These are phyloP conservation scores for Chelonia mydas DNA, from an alignment of 2,797 vertebrate genomes.

Conservation along the genomic window DNA sequence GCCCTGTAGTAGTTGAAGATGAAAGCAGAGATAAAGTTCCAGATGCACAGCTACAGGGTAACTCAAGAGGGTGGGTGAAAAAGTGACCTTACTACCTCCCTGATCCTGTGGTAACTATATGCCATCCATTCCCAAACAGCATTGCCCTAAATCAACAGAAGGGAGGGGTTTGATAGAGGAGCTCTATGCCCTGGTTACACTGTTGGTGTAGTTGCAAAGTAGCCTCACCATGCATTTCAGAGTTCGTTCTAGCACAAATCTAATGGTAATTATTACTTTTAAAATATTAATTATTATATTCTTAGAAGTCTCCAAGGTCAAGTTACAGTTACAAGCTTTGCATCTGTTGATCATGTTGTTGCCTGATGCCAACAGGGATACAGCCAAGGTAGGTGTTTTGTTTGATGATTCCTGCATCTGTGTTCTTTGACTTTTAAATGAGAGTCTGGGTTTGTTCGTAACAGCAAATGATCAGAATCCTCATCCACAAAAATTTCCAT, in stretches of 20 bases:
- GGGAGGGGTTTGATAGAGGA: neutral
- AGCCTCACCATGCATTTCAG: neutral
- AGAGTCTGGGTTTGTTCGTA: neutral
- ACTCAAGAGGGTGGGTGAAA: neutral
- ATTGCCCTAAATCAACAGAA: neutral
- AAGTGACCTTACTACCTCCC: neutral
- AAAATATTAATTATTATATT: conserved; percentile 63
- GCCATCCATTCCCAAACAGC: neutral
- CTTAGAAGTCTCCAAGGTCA: conserved; percentile 88
- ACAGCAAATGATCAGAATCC: neutral
- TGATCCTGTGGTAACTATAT: neutral
- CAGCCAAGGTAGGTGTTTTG: conserved; percentile 85
- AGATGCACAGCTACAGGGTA: neutral
- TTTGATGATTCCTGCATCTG: neutral
- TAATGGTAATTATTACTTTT: neutral
- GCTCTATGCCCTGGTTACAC: neutral
- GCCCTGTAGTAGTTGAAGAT: neutral
- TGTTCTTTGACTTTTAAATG: conserved; percentile 6
- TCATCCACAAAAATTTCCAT: neutral
- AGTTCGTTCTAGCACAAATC: neutral
- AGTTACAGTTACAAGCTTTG: conserved; percentile 93
- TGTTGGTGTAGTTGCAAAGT: neutral
- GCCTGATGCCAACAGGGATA: conserved; percentile 92
- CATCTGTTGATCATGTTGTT: conserved; percentile 93
- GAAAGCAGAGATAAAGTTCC: neutral